Percentiles rank a stretch among this genome's conserved stretches.
phyloP scores from a whole-genome alignment of 2,113 vertebrate species.

The Alces alces region DNA sequence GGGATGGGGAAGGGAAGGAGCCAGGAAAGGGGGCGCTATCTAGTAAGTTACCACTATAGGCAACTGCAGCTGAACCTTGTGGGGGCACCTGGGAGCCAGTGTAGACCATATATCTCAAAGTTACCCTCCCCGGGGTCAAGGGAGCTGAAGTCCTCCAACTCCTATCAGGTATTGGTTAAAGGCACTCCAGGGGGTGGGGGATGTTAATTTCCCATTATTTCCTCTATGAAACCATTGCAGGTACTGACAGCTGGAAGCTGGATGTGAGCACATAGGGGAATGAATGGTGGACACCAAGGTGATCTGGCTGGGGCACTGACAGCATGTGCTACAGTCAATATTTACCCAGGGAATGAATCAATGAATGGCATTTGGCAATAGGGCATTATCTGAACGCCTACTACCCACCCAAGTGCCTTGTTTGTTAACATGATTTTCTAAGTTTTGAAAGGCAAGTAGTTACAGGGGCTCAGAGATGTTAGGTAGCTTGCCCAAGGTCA shows the following conservation, averaged over 20 bases:
- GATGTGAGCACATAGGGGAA: not conserved
- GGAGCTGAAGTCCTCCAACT: not conserved
- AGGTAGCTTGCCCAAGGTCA: not conserved
- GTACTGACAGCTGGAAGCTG: not conserved
- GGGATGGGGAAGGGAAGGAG: not conserved
- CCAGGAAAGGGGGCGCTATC: accelerated
- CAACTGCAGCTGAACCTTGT: not conserved
- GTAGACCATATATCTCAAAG: not conserved
- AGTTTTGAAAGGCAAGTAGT: not conserved
- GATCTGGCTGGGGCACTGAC: not conserved
- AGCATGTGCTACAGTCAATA: not conserved
- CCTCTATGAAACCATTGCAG: not conserved
- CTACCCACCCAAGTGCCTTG: not conserved
- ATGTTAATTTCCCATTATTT: not conserved
- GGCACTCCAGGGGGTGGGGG: not conserved
- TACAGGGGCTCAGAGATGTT: not conserved
- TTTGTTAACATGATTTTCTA: not conserved
- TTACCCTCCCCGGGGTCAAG: not conserved
- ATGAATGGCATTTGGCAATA: not conserved
- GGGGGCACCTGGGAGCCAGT: not conserved
- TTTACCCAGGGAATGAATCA: not conserved
- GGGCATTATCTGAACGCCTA: not conserved
- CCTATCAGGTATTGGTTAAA: not conserved
- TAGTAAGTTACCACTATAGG: not conserved
- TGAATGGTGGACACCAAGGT: not conserved